phyloP scores from a whole-genome alignment of 1,140 invertebrate species.

The Oedothorax gibbosus region DNA sequence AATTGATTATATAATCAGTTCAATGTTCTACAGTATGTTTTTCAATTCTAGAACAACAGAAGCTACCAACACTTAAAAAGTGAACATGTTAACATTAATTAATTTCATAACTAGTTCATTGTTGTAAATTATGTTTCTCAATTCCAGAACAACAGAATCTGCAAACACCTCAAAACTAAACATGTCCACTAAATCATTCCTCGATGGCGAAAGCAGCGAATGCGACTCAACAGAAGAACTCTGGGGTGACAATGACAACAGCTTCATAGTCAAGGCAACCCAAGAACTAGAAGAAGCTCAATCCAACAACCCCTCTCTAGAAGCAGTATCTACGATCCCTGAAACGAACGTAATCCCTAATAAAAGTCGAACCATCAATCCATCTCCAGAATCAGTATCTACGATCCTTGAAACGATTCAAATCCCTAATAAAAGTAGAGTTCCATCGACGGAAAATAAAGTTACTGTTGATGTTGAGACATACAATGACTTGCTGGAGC shows the following conservation, averaged over 20 bases:
- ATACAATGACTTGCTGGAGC: neutral
- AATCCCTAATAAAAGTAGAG: neutral
- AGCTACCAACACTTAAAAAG: too few species aligned
- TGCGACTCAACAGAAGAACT: slow-evolving; percentile 44
- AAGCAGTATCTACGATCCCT: slow-evolving; percentile 28
- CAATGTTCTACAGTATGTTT: too few species aligned
- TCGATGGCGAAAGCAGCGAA: slow-evolving; percentile 30
- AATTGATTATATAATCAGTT: too few species aligned
- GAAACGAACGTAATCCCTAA: neutral
- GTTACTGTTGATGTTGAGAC: neutral
- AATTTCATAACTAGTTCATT: too few species aligned
- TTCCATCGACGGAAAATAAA: neutral
- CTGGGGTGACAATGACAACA: slow-evolving; percentile 46
- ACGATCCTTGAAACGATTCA: neutral
- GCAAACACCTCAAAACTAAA: neutral
- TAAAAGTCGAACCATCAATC: neutral
- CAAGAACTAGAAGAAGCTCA: slow-evolving; percentile 2
- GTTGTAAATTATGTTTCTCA: too few species aligned
- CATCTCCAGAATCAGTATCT: neutral
- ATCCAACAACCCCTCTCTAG: neutral
- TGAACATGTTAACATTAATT: too few species aligned
- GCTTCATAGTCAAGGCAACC: slow-evolving; percentile 51
- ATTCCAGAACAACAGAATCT: neutral
- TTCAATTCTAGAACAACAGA: too few species aligned
- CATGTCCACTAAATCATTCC: slow-evolving; percentile 29